Evolutionary conservation across 1,140 invertebrate genomes (phyloP).

Genomic region (Zaprionus lachaisei): DNA sequence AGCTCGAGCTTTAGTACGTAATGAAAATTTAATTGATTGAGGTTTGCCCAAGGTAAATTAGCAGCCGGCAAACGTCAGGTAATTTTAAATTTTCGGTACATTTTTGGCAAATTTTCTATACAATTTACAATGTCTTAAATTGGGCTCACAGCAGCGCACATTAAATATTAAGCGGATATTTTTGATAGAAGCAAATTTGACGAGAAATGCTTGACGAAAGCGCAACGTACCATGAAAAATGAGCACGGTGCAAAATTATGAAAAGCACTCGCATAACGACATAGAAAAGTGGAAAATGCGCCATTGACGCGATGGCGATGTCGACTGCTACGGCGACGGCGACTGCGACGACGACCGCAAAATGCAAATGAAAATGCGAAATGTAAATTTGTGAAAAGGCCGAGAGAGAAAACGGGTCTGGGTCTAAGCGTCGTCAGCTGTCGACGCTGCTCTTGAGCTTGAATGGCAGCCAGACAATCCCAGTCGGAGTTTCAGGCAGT

Average conservation of each 20-base stretch:
- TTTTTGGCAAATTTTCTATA: constrained; percentile 26
- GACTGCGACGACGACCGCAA: constrained; percentile 22
- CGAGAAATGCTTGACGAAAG: constrained; percentile 62
- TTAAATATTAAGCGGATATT: constrained; percentile 53
- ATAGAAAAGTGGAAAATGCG: constrained; percentile 47
- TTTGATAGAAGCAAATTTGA: constrained; percentile 41
- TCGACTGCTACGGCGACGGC: not conserved
- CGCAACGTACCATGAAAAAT: constrained; percentile 58
- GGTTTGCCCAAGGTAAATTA: constrained; percentile 55
- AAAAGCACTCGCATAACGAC: constrained; percentile 53
- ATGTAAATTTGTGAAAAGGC: constrained; percentile 73
- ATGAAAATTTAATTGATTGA: constrained; percentile 75
- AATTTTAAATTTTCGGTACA: constrained; percentile 26
- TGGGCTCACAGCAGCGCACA: constrained; percentile 32
- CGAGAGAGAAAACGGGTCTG: constrained; percentile 54
- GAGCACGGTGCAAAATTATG: constrained; percentile 63
- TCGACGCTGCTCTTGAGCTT: constrained; percentile 74
- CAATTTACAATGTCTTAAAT: constrained; percentile 15
- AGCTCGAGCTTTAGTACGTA: constrained; percentile 43
- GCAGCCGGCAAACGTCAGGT: constrained; percentile 20
- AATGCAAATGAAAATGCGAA: constrained; percentile 57
- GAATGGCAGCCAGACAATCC: constrained; percentile 54
- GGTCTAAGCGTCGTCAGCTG: constrained; percentile 46
- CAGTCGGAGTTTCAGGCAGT: constrained; percentile 29
- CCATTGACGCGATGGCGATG: constrained; percentile 33